Base-by-base conservation (phyloP, 2,797 vertebrate species). In the Acridotheres tristis region DNA sequence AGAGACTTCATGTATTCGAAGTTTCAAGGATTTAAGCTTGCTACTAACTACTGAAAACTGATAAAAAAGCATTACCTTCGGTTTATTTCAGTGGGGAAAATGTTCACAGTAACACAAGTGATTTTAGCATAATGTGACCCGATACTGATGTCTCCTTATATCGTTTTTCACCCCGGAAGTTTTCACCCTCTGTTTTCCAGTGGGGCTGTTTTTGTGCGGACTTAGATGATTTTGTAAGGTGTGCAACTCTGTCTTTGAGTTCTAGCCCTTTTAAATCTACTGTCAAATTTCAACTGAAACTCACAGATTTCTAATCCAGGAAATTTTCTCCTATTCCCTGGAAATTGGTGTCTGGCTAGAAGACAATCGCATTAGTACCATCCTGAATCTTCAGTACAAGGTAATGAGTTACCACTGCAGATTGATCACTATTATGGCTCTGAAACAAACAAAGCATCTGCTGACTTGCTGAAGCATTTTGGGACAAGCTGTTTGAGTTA, bases 91-190 rank as follows among this genome's bases (percentile, higher is more conserved):
- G 16, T 71, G 32, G 9, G 20, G 29, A 38, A 63, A 71, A 43
- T 20, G 30, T 63, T 92, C 45, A 62, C n/a, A 21, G 38, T 42
- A 62, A 47, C 6, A 22, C 16, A 55, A 36, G n/a, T 43, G n/a
- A 83, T 23, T 19, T 58, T 66, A 43, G 30, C 2, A 0, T 30
- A 9, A 9, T 83, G 32, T 76, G 84, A 78, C 43, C 32, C 2
- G 1, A 13, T 51, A 43, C 11, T 21, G 9, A 25, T 38, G 55
- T 32, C 7, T 34, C 12, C 9, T 69, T 23, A 11, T 7, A 6
- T 15, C 0, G 1, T 36, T 76, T 85, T 40, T 29, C 12, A 6
- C 5, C 5, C 2, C 0, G 0, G 29, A 43, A 15, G 6, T 73
- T 88, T 89, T 80, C 40, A 74, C 29, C 32, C 40, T 6, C 12